These are phyloP conservation scores for Yponomeuta plumbellus DNA, from an alignment of 2,888 invertebrate species.

Conservation along the genomic window DNA sequence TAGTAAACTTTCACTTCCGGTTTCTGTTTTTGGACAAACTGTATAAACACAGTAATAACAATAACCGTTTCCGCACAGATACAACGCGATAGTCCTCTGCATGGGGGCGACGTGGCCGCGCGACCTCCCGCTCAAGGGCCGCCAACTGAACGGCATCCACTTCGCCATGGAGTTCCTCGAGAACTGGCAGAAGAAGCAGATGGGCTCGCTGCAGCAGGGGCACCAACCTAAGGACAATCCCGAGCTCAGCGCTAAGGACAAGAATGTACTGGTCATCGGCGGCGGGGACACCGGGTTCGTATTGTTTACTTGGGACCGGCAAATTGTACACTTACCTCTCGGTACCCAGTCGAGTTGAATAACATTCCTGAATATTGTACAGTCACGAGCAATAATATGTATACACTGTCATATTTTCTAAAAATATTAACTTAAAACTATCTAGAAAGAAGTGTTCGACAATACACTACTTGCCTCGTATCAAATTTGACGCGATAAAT, in stretches of 20 bases:
- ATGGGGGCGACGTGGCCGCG: conserved; percentile 98
- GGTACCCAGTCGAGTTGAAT: too few relatives aligned
- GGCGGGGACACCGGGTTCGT: conserved; percentile 87
- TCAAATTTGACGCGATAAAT: too few relatives aligned
- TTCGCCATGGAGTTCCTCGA: conserved; percentile 99
- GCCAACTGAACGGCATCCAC: conserved; percentile 94
- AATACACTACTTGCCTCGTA: too few relatives aligned
- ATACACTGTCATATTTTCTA: too few relatives aligned
- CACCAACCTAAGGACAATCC: conserved; percentile 31
- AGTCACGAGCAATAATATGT: too few relatives aligned
- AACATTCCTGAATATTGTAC: too few relatives aligned
- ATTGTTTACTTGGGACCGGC: neutral
- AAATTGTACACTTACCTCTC: too few relatives aligned
- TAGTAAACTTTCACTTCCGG: too few relatives aligned
- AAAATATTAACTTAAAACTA: too few relatives aligned
- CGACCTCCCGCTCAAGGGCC: conserved; percentile 90
- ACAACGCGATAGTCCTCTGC: conserved; percentile 92
- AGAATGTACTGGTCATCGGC: conserved; percentile 95
- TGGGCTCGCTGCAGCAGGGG: conserved; percentile 72
- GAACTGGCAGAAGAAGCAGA: conserved; percentile 96
- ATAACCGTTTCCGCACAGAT: conserved; percentile 59
- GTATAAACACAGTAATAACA: too few relatives aligned
- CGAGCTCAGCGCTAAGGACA: conserved; percentile 89
- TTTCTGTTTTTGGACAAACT: too few relatives aligned
- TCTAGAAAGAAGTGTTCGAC: too few relatives aligned